phyloP scores from a whole-genome alignment of 2,113 vertebrate genomes.

The Oenanthe oenanthe region DNA sequence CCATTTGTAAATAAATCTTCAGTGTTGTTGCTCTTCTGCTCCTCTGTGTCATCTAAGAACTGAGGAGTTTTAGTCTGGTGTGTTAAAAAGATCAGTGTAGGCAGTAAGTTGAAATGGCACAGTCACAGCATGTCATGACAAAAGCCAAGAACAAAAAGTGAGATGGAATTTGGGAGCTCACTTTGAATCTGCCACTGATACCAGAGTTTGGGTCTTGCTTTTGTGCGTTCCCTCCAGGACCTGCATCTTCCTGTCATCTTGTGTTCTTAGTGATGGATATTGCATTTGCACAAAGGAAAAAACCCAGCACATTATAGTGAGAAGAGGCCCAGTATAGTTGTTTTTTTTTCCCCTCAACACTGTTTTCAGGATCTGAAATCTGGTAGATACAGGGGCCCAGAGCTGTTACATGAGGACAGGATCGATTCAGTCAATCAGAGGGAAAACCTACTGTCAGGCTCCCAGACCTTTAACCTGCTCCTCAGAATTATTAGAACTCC shows the following conservation, averaged over 20 bases:
- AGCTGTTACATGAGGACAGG: conserved; percentile 38
- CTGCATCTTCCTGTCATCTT: conserved; percentile 25
- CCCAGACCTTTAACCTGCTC: conserved; percentile 74
- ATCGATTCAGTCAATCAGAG: conserved; percentile 77
- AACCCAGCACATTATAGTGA: not conserved
- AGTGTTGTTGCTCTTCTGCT: not conserved
- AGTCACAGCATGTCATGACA: not conserved
- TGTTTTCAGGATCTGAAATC: conserved; percentile 49
- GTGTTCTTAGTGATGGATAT: conserved; percentile 47
- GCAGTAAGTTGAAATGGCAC: not conserved
- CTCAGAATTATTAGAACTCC: conserved; percentile 75
- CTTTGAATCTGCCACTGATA: not conserved
- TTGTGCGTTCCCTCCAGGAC: conserved; percentile 2
- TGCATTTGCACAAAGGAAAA: conserved; percentile 17
- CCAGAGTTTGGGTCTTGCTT: not conserved
- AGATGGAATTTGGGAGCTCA: not conserved
- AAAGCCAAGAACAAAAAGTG: conserved; percentile 22
- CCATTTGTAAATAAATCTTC: not conserved
- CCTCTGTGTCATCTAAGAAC: not conserved
- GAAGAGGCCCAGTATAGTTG: not conserved
- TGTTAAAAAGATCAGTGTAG: not conserved
- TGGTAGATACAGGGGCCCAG: conserved; percentile 2
- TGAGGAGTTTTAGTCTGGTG: not conserved
- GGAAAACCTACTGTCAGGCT: conserved; percentile 70
- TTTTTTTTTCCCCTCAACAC: not conserved